Conservation (phyloP, 2,797 vertebrate species). For the Echeneis naucrates region DNA sequence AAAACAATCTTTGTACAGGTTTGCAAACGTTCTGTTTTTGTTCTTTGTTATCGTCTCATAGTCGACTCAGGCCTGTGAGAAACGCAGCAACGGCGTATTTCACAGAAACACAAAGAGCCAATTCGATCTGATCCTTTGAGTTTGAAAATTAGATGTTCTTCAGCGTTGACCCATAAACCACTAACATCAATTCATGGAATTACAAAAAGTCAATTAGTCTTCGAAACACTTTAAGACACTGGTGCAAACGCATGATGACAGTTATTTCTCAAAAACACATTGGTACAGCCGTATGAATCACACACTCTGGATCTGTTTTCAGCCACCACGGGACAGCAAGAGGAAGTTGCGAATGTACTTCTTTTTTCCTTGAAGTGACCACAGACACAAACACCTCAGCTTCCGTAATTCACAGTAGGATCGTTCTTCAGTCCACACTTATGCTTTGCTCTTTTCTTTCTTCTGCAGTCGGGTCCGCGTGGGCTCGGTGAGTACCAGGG, state of each 20-base stretch:
- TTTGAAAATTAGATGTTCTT: conserved; percentile 2
- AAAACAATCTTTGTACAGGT: conserved; percentile 62
- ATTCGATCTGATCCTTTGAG: background rate
- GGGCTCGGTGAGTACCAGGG: conserved; percentile 92
- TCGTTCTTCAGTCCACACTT: conserved; percentile 27
- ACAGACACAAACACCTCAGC: conserved; percentile 26
- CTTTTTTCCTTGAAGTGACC: conserved; percentile 12
- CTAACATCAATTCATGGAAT: conserved; percentile 48
- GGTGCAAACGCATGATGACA: background rate
- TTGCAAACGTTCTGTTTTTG: conserved; percentile 22
- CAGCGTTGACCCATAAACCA: conserved; percentile 36
- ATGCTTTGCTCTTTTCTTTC: conserved; percentile 80
- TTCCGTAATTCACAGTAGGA: conserved; percentile 27
- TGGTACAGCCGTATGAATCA: background rate
- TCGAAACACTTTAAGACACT: conserved; percentile 31
- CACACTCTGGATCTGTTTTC: background rate
- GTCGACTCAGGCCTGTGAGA: background rate
- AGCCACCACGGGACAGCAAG: conserved; percentile 2
- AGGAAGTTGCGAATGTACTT: conserved; percentile 19
- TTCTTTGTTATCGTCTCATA: background rate
- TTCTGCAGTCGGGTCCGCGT: conserved; percentile 88
- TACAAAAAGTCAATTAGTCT: conserved; percentile 42
- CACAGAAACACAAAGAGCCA: background rate
- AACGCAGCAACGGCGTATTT: conserved; percentile 3
- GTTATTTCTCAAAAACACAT: conserved; percentile 13